Percentiles rank a stretch among this genome's conserved stretches.
Evolutionary conservation across 2,113 vertebrate genomes (phyloP).

Genomic region (Chaenogobius annularis): DNA sequence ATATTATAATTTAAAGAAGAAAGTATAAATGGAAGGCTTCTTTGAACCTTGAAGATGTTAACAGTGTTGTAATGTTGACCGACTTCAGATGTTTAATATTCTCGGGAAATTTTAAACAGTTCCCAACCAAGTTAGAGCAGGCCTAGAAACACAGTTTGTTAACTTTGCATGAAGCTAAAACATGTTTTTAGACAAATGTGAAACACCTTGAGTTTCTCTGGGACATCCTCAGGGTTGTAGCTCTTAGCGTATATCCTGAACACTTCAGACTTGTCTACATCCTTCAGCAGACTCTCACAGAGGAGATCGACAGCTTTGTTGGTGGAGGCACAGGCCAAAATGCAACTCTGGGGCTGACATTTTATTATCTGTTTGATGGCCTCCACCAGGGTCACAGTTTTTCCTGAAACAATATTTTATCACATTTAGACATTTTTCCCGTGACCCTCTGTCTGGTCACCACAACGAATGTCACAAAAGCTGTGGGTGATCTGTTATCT

Average conservation of each 20-base stretch:
- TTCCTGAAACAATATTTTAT: slow-evolving; percentile 58
- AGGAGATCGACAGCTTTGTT: slow-evolving; percentile 86
- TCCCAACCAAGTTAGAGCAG: slow-evolving; percentile 79
- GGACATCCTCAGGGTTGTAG: slow-evolving; percentile 68
- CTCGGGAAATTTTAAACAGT: slow-evolving; percentile 67
- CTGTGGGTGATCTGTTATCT: not conserved
- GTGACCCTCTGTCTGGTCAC: not conserved
- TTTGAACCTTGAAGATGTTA: slow-evolving; percentile 70
- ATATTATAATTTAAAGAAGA: not conserved
- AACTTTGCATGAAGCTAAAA: not conserved
- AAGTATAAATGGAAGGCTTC: not conserved
- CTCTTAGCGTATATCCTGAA: slow-evolving; percentile 82
- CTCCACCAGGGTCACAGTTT: slow-evolving; percentile 87
- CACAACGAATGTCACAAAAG: not conserved
- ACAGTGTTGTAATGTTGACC: slow-evolving; percentile 82
- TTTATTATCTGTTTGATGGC: slow-evolving; percentile 86
- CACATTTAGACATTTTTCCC: not conserved
- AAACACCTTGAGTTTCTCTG: slow-evolving; percentile 27
- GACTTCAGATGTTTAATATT: slow-evolving; percentile 66
- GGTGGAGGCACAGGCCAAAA: slow-evolving; percentile 86
- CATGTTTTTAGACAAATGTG: not conserved
- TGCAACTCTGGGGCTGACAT: slow-evolving; percentile 51
- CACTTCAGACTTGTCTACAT: slow-evolving; percentile 37
- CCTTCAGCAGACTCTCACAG: slow-evolving; percentile 79
- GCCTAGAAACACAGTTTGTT: slow-evolving; percentile 31